Percentiles rank a stretch among this genome's conserved stretches.
Conservation (phyloP, 1,140 invertebrate genomes). For the Andrena cerasifolii region DNA sequence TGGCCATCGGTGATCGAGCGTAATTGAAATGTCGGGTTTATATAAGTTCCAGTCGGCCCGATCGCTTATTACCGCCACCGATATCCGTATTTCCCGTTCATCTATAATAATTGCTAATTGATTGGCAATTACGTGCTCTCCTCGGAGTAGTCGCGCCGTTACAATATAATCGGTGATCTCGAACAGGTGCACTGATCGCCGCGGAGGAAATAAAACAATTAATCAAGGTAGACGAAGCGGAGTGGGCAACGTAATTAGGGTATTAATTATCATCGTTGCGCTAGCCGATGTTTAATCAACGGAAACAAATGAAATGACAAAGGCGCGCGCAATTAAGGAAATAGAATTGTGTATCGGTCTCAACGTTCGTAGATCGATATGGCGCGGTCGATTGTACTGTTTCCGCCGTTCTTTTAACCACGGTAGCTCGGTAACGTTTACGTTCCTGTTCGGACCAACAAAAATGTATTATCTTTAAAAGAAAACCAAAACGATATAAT, state of each 20-base stretch:
- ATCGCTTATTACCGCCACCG: constrained; percentile 1
- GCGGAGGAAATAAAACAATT: background rate
- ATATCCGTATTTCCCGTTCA: constrained; percentile 9
- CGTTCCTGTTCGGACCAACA: no score
- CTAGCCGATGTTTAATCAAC: background rate
- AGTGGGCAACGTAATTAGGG: background rate
- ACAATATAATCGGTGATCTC: background rate
- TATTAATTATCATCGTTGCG: background rate
- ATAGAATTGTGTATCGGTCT: background rate
- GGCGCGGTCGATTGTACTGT: background rate
- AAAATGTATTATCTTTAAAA: no score
- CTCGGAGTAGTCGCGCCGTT: background rate
- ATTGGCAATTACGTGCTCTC: constrained; percentile 51
- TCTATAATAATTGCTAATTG: constrained; percentile 46
- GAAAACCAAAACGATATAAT: no score
- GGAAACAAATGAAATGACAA: background rate
- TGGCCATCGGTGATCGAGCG: background rate
- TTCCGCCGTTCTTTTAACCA: background rate
- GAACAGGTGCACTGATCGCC: background rate
- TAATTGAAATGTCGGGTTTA: constrained; percentile 29
- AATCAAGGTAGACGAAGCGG: background rate
- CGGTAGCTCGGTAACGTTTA: background rate
- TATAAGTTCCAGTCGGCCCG: constrained; percentile 12
- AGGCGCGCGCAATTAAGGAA: background rate
- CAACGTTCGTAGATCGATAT: background rate